Conservation (phyloP, 2,888 invertebrate genomes). For the Euclidia mi region DNA sequence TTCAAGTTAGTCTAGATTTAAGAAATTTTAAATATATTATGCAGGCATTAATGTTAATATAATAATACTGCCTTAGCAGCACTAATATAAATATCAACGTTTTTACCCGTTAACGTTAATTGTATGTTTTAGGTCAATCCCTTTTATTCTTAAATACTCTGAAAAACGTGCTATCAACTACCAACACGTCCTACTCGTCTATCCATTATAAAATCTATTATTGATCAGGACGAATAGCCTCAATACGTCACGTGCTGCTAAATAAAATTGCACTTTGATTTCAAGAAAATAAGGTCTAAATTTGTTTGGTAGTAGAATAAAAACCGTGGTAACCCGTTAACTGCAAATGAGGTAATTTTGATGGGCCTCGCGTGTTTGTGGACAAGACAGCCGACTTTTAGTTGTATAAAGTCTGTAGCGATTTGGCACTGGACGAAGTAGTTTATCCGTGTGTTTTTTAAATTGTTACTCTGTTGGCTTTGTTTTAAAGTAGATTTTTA, state of each 20-base stretch:
- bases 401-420: slow-evolving; percentile 40
- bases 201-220: slow-evolving; percentile 54
- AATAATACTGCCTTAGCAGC: no score
- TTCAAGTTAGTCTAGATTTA: no score
- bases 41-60: no score
- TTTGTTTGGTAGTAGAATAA: not conserved
- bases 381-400: slow-evolving; percentile 58
- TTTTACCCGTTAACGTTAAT: no score
- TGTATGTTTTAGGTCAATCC: no score
- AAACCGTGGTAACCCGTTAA: slow-evolving; percentile 54
- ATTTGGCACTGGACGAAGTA: slow-evolving; percentile 43
- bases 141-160: not conserved
- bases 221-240: slow-evolving; percentile 52
- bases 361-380: slow-evolving; percentile 63
- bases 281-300: not conserved
- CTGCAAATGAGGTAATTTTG: slow-evolving; percentile 61
- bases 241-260: slow-evolving; percentile 24
- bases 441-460: slow-evolving; percentile 18
- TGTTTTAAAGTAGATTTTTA: no score
- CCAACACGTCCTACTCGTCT: slow-evolving; percentile 38
- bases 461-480: slow-evolving; percentile 15
- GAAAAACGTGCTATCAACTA: slow-evolving; percentile 21
- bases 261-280: not conserved
- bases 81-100: no score
- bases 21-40: no score